Base-by-base conservation (phyloP, 2,797 vertebrate species). In the Hydrocynus forskahlii region DNA sequence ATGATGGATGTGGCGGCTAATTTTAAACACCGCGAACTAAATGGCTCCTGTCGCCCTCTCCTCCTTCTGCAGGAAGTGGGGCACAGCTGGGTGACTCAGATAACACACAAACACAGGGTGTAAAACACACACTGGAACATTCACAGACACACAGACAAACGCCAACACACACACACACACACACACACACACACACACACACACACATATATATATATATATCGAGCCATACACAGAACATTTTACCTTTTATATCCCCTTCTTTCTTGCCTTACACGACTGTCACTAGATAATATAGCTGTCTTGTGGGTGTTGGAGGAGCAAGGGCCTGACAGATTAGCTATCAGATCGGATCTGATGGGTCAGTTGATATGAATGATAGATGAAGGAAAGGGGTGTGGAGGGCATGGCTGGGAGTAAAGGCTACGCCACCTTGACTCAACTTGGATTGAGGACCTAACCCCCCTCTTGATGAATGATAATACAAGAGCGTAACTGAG, bases 1-100 rank as follows among this genome's bases (percentile, higher is more conserved):
- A 94, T 96, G 96, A 97, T 96, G 92, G 93, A 97, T 96, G 95
- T 92, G 91, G 81, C 84, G 90, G 88, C 95, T 97, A 95, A 96
- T 96, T 96, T 96, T 96, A 96, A 96, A 96, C 94, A 92, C 93
- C 85, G 88, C 95, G 93, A 94, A 93, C 93, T 90, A 92, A 93
- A 95, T 95, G 92, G 92, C 88, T 92, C 90, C 91, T 90, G 92
- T 92, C 90, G 91, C 90, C 92, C 86, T 66, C 86, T 62, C 63
- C 86, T 79, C 82, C 80, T 73, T n/a, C 73, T 89, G 92, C 83
- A 86, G 92, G 91, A 96, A 96, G 93, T 95, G 93, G 95, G 95
- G 89, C 95, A 94, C 94, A 96, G 94, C 93, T 96, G 95, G 90
- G 82, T 90, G 91, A 93, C 93, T 92, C 87, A 95, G 95, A 96